These are phyloP conservation scores for Plotosus lineatus DNA, from an alignment of 2,113 vertebrate species.

Conservation along the genomic window DNA sequence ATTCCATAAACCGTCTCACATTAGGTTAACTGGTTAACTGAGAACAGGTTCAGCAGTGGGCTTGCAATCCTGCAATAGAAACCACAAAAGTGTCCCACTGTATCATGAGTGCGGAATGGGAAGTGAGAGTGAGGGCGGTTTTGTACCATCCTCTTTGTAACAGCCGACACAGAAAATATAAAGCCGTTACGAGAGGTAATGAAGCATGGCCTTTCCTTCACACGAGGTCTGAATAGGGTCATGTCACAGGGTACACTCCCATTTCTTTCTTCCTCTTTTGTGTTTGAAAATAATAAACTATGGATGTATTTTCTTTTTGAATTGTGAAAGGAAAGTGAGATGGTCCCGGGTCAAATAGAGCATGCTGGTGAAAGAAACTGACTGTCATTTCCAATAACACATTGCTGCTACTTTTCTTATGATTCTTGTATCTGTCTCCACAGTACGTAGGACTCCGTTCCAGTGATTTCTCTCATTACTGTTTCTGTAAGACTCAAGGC, in stretches of 20 bases:
- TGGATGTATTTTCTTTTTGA: background rate
- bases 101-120: no score
- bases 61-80: no score
- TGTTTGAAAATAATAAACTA: background rate
- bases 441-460: background rate
- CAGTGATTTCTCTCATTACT: background rate
- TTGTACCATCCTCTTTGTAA: no score
- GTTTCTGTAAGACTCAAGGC: background rate
- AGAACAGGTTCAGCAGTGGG: no score
- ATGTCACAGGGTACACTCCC: background rate
- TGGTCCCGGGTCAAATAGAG: constrained; percentile 4
- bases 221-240: background rate
- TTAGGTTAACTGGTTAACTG: no score
- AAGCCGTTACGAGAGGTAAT: no score
- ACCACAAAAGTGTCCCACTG: no score
- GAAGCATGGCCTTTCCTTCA: background rate
- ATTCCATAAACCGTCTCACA: no score
- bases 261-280: background rate
- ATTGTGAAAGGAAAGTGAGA: background rate
- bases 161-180: no score
- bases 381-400: background rate
- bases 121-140: no score
- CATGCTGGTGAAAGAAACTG: background rate
- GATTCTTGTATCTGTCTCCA: background rate
- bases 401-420: background rate